phyloP scores from a whole-genome alignment of 2,113 vertebrate genomes.

The Saguinus midas region DNA sequence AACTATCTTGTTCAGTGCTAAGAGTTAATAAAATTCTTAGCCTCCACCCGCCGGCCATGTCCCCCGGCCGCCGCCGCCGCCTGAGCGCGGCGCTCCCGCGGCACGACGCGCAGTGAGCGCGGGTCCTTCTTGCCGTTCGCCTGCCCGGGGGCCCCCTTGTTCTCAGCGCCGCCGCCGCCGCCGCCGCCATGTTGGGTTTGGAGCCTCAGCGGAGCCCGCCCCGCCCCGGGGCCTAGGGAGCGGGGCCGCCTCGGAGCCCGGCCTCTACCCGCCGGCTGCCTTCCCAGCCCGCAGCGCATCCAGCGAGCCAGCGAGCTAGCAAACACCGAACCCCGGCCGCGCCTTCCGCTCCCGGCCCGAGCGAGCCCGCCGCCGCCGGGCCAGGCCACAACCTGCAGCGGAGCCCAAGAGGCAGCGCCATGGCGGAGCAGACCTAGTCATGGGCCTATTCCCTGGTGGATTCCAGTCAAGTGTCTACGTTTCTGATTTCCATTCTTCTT shows the following conservation, averaged over 20 bases:
- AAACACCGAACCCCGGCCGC: conserved; percentile 63
- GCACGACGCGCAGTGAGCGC: conserved; percentile 63
- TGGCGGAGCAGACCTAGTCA: conserved; percentile 86
- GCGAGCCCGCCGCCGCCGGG: conserved; percentile 48
- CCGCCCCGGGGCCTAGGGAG: conserved; percentile 70
- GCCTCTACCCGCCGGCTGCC: conserved; percentile 45
- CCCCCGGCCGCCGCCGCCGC: conserved; percentile 63
- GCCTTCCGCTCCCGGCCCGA: conserved; percentile 56
- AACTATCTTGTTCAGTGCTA: not conserved
- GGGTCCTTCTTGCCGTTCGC: conserved; percentile 28
- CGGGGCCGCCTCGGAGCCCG: conserved; percentile 66
- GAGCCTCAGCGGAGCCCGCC: conserved; percentile 80
- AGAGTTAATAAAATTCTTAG: not conserved
- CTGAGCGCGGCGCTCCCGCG: conserved; percentile 52
- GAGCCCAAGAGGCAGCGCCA: conserved; percentile 75
- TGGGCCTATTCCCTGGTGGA: conserved; percentile 54
- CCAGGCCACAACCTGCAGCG: conserved; percentile 43
- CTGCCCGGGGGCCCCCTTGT: conserved; percentile 68
- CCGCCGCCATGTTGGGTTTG: conserved; percentile 83
- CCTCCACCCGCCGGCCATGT: conserved; percentile 58
- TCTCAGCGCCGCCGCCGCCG: conserved; percentile 28
- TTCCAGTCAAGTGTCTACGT: no score
- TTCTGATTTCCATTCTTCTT: no score
- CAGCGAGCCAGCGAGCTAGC: not conserved
- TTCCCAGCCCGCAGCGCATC: not conserved